Conservation (phyloP, 2,797 vertebrate species). For the Poecilia velifera region DNA sequence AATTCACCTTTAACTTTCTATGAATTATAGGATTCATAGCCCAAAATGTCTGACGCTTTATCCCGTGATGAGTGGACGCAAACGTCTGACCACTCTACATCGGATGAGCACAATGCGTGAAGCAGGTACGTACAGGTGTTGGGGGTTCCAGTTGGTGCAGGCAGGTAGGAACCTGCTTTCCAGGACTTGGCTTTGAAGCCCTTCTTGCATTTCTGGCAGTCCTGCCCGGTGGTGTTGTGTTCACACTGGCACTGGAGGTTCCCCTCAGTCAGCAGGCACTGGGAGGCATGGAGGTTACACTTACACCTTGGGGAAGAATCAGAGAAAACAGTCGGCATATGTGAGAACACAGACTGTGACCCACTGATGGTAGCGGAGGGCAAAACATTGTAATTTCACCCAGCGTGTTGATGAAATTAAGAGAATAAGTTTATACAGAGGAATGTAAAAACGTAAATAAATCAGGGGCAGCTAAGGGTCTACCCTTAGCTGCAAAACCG, state of each 20-base stretch:
- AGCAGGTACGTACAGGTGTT: conserved; percentile 88
- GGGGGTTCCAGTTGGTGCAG: conserved; percentile 90
- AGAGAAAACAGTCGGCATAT: conserved; percentile 8
- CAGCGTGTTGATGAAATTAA: neutral
- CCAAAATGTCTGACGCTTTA: neutral
- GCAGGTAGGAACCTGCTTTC: conserved; percentile 95
- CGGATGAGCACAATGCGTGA: neutral
- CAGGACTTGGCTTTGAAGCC: conserved; percentile 94
- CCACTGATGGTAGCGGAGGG: neutral
- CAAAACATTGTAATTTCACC: conserved; percentile 23
- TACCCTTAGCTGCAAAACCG: neutral
- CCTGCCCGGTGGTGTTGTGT: conserved; percentile 97
- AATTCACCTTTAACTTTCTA: neutral
- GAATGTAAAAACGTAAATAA: neutral
- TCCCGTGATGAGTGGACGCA: no score
- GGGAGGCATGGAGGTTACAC: conserved; percentile 95
- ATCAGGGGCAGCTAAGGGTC: neutral
- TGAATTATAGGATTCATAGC: neutral
- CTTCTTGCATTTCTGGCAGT: conserved; percentile 96
- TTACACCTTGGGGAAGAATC: conserved; percentile 87
- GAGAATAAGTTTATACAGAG: neutral
- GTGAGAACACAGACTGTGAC: conserved; percentile 14
- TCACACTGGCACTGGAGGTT: conserved; percentile 96
- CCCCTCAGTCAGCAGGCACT: conserved; percentile 91
- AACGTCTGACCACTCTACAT: neutral